Evolutionary conservation across 37 sponge, comb jelly and placozoan species (phyloP), one percentile per base, ranked within the genome.

Genomic region (Oscarella lobularis): DNA sequence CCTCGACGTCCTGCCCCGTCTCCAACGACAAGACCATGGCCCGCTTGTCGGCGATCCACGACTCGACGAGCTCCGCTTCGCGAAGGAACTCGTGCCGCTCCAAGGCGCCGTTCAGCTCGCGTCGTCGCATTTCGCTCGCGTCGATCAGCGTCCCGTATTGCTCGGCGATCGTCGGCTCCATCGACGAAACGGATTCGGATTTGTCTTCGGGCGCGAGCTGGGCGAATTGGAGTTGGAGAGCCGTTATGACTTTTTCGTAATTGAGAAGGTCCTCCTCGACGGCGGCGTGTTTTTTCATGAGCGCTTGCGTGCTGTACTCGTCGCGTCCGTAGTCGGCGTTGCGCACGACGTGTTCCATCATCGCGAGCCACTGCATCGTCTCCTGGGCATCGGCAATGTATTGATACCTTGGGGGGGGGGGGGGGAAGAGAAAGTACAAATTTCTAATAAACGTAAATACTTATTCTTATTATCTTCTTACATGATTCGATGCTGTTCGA

Each of bases 291-390:
- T 48, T 48, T 20, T 48, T 48, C 9, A 48, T 48, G 20, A 48
- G 60, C 9, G 60, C 60, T 48, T 48, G 60, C 20, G 60, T 48
- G 20, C 20, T 83, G 38, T 79, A 75, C 68, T 90, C 88, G 81
- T 87, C 89, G 3, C 81, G 55, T 3, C 95, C 95, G 74, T 78
- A 90, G 73, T 94, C 88, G 20, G 67, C 66, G 40, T 84, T 90
- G 67, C 79, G 74, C 34, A 87, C 86, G 31, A 94, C 73, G 3
- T 48, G 60, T 48, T 27, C 60, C 60, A 48, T 48, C 60, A 48
- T 48, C 20, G 9, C 20, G 14, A 48, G 9, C 60, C 60, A 48
- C 9, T 48, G 9, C 14, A 48, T 48, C 9, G 60, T 48, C 20
- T 48, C 60, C 20, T 48, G 60, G 9, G 60, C 9, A 20, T 48